Base-by-base conservation (phyloP, 2,797 vertebrate genomes). In the Myotis myotis region DNA sequence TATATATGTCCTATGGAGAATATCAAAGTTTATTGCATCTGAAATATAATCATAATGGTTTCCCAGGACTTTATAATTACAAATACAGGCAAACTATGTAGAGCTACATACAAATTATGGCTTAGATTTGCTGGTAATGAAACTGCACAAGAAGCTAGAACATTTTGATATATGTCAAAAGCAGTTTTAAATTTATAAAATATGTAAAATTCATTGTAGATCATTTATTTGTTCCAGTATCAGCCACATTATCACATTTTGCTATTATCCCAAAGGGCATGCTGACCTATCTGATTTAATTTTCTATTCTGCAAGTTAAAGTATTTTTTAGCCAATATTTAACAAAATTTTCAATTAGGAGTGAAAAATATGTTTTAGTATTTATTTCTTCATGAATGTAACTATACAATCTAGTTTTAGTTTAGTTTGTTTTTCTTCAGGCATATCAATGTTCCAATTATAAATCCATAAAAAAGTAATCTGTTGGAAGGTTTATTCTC, bases 241-340 rank as follows among this genome's bases (percentile, higher is more conserved):
- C 33, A 93, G 16, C 2, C 47, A 62, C 28, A 47, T 33, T 1
- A 4, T 22, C 12, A 55, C 4, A 19, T 17, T 79, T 79, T 55
- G 12, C 8, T 33, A 5, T 93, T 72, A 74, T 44, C n/a, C 23
- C 17, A 79, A 76, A 71, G 38, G 4, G 12, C 7, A 38, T 38
- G 9, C 15, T 74, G 22, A 78, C 38, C 5, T 81, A 47, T 12
- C 44, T 28, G 11, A 49, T 91, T 76, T 87, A 15, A 33, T 76
- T 89, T 96, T 93, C 78, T 64, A 15, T 62, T 89, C 13, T 68
- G 17, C 25, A 30, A 75, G 11, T 80, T 76, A 91, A 95, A 71
- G 5, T 12, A 12, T 1, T 81, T 33, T 30, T 79, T 41, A 49
- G 7, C 1, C 12, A 91, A 57, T 60, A 62, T 87, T 89, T 94